Evolutionary conservation across 1,140 invertebrate genomes (phyloP), one percentile per base, ranked within the genome.

Genomic region (Riptortus pedestris): DNA sequence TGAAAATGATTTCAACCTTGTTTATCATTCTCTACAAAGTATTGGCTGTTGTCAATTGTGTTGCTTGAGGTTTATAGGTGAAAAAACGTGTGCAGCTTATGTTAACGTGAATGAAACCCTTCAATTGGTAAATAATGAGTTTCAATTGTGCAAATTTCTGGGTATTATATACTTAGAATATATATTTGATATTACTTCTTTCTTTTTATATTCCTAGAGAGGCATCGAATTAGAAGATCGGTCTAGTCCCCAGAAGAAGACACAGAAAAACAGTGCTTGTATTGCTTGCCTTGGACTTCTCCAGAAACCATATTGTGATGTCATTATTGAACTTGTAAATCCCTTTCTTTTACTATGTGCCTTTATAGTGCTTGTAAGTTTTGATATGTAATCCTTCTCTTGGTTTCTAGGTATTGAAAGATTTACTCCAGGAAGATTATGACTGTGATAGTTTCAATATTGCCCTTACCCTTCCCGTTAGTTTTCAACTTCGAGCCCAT

Each of bases 261-360:
- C 74, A 59, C 31, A 68, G n/a, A 75, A 78, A 38, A 33, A 67
- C 1, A 72, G 74, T 66, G 66, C 76, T 4, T 87, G 85, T 69
- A 68, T 78, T 0, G 74, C 76, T 9, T 87, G 85, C 72, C 69
- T 87, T 38, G 83, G 82, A 43, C 73, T 86, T n/a, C 77, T 86
- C 24, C 79, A 85, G 64, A 69, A 78, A 64, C 68, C 74, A 7
- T 72, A 73, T 64, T 72, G 79, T 64, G 69, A 76, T 63, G 68
- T 71, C 33, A 68, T 79, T 7, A 64, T 83, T 38, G 45, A 76
- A 45, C 70, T 74, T 28, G 77, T 81, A 73, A 67, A 60, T 62
- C 59, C 9, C 47, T 61, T 38, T 38, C 31, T 38, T 7, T 14
- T 38, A 38, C 14, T 38, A 38, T 38, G 5, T 38, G 31, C 31